phyloP scores from a whole-genome alignment of 2,888 invertebrate genomes.

The Exocentrus adspersus region DNA sequence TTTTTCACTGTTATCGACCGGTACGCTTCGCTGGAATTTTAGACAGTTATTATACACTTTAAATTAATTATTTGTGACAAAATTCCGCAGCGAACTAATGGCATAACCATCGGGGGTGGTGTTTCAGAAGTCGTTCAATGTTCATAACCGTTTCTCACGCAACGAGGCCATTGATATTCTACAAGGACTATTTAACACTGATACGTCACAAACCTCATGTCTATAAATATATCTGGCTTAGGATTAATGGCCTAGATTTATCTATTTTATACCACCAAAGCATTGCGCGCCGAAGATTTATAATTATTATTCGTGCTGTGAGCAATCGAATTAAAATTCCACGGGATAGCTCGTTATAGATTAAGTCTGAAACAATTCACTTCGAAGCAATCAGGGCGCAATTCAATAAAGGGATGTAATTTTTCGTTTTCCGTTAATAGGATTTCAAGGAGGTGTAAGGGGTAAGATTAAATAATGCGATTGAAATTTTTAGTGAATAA shows the following conservation, averaged over 20 bases:
- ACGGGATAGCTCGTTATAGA: not conserved
- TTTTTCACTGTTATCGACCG: constrained; percentile 40
- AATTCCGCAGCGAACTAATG: constrained; percentile 42
- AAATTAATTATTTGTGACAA: constrained; percentile 51
- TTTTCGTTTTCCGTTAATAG: no score
- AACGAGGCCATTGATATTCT: constrained; percentile 52
- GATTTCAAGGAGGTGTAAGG: no score
- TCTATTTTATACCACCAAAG: constrained; percentile 39
- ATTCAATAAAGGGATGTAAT: no score
- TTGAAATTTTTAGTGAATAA: no score
- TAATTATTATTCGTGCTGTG: constrained; percentile 1
- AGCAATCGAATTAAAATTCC: constrained; percentile 1
- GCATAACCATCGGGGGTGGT: constrained; percentile 34
- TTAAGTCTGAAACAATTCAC: not conserved
- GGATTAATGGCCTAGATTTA: constrained; percentile 42
- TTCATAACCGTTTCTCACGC: constrained; percentile 52
- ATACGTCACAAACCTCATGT: constrained; percentile 47
- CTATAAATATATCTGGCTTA: constrained; percentile 49
- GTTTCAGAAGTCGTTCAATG: constrained; percentile 40
- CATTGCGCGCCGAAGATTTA: constrained; percentile 9
- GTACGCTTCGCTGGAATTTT: constrained; percentile 39
- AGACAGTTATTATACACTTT: constrained; percentile 42
- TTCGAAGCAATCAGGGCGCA: not conserved
- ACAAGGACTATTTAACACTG: constrained; percentile 52
- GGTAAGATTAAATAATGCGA: no score